A percentile compares a stretch with the other conserved stretches of the same genome.
Evolutionary conservation across 2,797 vertebrate genomes (phyloP).

Genomic region (Pseudochirops corinnae): DNA sequence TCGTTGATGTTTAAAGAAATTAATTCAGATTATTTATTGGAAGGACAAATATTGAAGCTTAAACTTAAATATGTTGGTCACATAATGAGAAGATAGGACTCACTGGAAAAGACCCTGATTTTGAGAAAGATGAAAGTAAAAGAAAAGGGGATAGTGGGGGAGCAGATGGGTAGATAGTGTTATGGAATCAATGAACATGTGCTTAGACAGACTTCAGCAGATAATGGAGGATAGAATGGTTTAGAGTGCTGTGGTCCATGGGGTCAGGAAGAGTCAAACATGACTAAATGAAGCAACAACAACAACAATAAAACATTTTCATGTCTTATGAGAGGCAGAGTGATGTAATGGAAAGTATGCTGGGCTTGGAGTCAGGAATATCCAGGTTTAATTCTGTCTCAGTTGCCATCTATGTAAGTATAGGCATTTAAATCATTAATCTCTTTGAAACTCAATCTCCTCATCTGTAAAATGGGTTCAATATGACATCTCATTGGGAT

Average conservation of each 20-base stretch:
- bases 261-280: neutral
- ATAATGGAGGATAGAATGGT: neutral
- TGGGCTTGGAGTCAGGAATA: neutral
- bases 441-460: neutral
- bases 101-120: neutral
- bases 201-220: neutral
- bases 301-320: neutral
- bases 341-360: neutral
- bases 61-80: neutral
- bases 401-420: neutral
- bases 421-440: neutral
- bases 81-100: neutral
- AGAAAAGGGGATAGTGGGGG: neutral
- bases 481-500: neutral
- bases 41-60: neutral
- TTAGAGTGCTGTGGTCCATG: neutral
- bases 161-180: neutral
- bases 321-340: neutral
- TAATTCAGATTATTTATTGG: neutral
- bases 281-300: neutral
- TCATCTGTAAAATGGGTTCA: neutral
- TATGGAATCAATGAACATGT: neutral
- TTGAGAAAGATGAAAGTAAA: neutral
- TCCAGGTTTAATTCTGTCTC: neutral
- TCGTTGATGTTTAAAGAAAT: neutral